Percentiles rank a stretch among this genome's conserved stretches.
Evolutionary conservation across 2,888 invertebrate genomes (phyloP).

Genomic region (Cheiracanthium punctorium): DNA sequence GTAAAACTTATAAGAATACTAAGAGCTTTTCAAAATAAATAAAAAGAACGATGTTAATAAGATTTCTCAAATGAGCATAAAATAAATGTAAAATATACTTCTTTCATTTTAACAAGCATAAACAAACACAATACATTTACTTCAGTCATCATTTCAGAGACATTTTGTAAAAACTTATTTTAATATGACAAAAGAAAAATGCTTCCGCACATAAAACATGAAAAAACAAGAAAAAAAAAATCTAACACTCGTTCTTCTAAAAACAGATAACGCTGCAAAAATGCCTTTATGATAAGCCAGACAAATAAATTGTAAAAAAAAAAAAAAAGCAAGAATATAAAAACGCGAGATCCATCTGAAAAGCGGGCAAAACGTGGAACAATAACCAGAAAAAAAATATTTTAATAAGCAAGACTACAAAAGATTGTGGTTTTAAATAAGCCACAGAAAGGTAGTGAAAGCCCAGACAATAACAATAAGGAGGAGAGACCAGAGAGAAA

Average conservation of each 20-base stretch:
- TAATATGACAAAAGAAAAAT: not conserved
- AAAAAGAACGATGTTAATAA: not conserved
- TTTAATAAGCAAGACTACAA: slow-evolving; percentile 5
- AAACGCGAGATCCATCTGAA: not conserved
- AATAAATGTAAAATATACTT: not conserved
- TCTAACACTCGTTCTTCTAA: not conserved
- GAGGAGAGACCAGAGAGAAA: not conserved
- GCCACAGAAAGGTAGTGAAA: not conserved
- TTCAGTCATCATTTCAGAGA: not conserved
- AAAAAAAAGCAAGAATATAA: not conserved
- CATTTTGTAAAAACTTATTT: slow-evolving; percentile 15
- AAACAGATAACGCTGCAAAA: slow-evolving; percentile 4
- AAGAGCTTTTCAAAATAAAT: not conserved
- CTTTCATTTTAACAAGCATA: not conserved
- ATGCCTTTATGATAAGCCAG: slow-evolving; percentile 6
- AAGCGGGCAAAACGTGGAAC: not conserved
- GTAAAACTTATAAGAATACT: too few relatives aligned
- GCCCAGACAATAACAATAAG: slow-evolving; percentile 9
- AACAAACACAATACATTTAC: slow-evolving; percentile 9
- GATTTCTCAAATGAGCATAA: slow-evolving; percentile 1
- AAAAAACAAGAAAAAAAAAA: not conserved
- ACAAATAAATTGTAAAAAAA: not conserved
- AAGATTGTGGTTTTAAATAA: slow-evolving; percentile 15
- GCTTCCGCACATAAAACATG: not conserved
- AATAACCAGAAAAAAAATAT: slow-evolving; percentile 5